phyloP scores from a whole-genome alignment of 2,797 vertebrate genomes.

The Anguilla obscura region DNA sequence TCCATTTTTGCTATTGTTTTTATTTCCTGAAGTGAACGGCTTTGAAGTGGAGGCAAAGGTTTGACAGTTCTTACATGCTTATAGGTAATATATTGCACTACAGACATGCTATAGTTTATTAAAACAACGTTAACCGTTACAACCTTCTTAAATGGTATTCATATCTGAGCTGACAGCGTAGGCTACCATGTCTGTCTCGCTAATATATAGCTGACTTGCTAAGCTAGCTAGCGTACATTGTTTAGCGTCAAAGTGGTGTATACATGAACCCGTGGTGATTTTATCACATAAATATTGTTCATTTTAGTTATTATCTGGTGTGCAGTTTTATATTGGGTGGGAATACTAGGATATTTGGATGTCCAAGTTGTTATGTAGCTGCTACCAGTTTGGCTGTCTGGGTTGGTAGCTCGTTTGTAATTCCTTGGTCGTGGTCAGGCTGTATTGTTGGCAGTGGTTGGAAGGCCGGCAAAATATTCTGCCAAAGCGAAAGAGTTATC shows the following conservation, averaged over 20 bases:
- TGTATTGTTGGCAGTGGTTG: neutral
- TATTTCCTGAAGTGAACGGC: constrained; percentile 71
- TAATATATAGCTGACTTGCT: neutral
- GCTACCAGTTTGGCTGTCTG: neutral
- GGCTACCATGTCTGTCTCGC: neutral
- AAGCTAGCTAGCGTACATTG: constrained; percentile 17
- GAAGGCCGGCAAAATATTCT: neutral
- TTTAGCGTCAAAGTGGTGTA: neutral
- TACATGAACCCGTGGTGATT: neutral
- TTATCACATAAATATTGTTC: neutral
- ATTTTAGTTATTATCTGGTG: neutral
- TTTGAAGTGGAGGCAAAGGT: constrained; percentile 50
- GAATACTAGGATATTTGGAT: neutral
- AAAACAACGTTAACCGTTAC: neutral
- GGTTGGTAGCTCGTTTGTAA: neutral
- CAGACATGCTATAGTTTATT: neutral
- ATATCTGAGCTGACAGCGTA: neutral
- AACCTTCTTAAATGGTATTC: neutral
- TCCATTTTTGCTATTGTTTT: constrained; percentile 44
- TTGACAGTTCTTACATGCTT: constrained; percentile 23
- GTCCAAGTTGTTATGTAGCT: neutral
- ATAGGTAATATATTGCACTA: neutral
- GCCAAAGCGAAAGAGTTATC: neutral
- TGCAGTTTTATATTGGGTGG: too few species aligned
- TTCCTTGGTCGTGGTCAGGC: neutral